Evolutionary conservation across 2,888 invertebrate genomes (phyloP).

Genomic region (Lacanobia wlatinum): DNA sequence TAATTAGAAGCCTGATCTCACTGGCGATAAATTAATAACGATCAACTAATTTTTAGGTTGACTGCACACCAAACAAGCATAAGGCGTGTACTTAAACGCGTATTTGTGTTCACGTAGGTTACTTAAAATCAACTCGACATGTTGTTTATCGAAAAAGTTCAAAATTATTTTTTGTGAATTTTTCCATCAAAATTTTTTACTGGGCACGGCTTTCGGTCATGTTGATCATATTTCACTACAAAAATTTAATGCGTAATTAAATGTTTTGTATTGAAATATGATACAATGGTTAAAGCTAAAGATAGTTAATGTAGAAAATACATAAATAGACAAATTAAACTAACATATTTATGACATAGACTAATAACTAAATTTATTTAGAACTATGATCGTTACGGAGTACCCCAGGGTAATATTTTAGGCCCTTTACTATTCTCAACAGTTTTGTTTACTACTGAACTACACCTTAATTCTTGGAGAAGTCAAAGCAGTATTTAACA

Average conservation of each 20-base stretch:
- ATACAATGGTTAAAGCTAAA: no score
- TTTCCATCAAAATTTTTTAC: not conserved
- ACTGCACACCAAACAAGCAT: constrained; percentile 43
- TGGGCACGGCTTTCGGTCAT: constrained; percentile 20
- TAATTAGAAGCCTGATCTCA: constrained; percentile 39
- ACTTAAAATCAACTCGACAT: not conserved
- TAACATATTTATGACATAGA: not conserved
- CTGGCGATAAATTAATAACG: constrained; percentile 35
- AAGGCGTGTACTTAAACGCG: not conserved
- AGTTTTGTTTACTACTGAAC: constrained; percentile 7
- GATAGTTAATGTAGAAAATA: not conserved
- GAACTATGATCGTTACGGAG: not conserved
- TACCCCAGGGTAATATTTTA: constrained; percentile 36
- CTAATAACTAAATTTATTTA: not conserved
- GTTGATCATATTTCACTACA: not conserved
- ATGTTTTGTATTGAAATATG: no score
- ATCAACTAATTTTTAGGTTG: constrained; percentile 6
- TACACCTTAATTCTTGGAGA: no score
- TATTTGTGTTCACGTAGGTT: not conserved
- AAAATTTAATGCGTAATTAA: no score
- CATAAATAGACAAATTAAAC: not conserved
- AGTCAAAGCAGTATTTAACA: not conserved
- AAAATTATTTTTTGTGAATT: not conserved
- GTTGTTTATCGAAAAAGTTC: not conserved
- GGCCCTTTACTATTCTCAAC: constrained; percentile 10